These are phyloP conservation scores for Argynnis bischoffii DNA, from an alignment of 2,888 invertebrate species.

Conservation along the genomic window DNA sequence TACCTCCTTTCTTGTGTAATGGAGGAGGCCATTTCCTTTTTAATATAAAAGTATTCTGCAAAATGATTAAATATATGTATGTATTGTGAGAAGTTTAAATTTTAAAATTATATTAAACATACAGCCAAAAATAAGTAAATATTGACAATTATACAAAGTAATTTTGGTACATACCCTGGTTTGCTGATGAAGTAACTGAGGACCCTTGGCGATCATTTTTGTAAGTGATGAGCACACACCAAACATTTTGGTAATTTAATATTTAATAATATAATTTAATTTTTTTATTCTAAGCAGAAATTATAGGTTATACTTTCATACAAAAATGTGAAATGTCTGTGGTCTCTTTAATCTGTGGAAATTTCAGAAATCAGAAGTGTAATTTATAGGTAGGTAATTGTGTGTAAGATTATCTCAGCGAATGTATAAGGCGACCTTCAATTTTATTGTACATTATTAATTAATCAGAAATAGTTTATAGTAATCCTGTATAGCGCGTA, in stretches of 20 bases:
- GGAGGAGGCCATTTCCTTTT: constrained; percentile 83
- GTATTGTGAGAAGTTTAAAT: neutral
- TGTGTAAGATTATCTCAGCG: no score
- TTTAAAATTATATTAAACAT: neutral
- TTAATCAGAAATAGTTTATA: no score
- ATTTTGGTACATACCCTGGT: constrained; percentile 54
- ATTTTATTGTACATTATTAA: no score
- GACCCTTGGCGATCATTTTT: constrained; percentile 45
- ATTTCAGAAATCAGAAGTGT: no score
- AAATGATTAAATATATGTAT: constrained; percentile 43
- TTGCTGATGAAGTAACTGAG: constrained; percentile 58
- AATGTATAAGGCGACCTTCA: no score
- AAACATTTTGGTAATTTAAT: constrained; percentile 49
- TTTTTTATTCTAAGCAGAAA: neutral
- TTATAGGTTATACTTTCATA: neutral
- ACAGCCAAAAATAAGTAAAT: neutral
- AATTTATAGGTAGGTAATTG: no score
- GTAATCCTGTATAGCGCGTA: no score
- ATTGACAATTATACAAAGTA: neutral
- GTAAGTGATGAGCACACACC: constrained; percentile 52
- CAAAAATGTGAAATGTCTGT: no score
- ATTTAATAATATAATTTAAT: neutral
- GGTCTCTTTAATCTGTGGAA: no score
- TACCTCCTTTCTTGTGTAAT: constrained; percentile 83
- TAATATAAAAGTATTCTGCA: constrained; percentile 89